Conservation (phyloP, 23 tunicate genomes). For the Phallusia fumigata region DNA sequence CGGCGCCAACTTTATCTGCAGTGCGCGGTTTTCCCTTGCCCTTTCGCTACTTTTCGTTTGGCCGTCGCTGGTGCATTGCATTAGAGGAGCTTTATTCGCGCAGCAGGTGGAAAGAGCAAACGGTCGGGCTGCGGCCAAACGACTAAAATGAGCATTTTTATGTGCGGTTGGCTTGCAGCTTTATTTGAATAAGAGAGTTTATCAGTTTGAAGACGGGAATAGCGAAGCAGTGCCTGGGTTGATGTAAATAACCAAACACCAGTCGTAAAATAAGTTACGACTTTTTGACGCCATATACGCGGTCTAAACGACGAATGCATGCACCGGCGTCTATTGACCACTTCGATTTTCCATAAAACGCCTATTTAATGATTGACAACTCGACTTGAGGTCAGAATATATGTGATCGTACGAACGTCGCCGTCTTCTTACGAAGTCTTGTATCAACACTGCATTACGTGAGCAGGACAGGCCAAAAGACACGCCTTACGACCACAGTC, state of each 20-base stretch:
- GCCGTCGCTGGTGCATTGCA: background rate
- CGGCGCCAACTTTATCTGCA: slow-evolving; percentile 26
- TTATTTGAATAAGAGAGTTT: too few species aligned
- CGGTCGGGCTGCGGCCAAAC: background rate
- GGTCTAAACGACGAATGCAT: too few species aligned
- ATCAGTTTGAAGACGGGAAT: too few species aligned
- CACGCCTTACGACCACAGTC: slow-evolving; percentile 19
- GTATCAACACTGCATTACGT: slow-evolving; percentile 29
- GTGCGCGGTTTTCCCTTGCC: background rate
- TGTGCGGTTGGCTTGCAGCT: too few species aligned
- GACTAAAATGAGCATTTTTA: too few species aligned
- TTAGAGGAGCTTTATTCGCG: background rate
- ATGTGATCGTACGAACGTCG: background rate
- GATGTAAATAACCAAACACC: too few species aligned
- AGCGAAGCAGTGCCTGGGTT: too few species aligned
- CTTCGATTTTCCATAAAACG: background rate
- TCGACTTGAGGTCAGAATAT: background rate
- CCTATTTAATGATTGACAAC: background rate
- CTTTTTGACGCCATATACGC: too few species aligned
- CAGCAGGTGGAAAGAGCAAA: background rate
- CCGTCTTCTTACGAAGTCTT: background rate
- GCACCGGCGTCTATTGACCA: background rate
- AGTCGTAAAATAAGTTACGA: too few species aligned
- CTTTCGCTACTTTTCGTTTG: slow-evolving; percentile 8
- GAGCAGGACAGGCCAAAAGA: background rate